Base-by-base conservation (phyloP, 2,797 vertebrate species). In the Coranthus polyacanthus region DNA sequence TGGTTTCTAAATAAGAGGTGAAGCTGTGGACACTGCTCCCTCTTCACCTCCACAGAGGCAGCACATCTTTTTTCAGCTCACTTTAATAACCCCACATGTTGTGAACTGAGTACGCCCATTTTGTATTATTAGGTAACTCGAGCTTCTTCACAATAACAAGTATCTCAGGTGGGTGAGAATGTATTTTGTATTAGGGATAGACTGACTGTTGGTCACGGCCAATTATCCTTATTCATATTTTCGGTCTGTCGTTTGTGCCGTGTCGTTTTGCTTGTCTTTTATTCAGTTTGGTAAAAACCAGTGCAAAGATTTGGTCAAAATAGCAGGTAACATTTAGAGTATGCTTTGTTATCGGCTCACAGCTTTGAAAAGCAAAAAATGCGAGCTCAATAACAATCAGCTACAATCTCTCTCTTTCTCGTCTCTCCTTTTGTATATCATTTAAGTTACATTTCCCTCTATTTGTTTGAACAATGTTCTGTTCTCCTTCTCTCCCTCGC, bases 21-120 rank as follows among this genome's bases (percentile, higher is more conserved):
- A 64, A 49, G 21, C 63, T 34, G 2, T 22, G 20, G 1, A 0
- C 7, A 1, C 39, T 54, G 13, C 51, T 57, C 29, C 26, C 16
- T 7, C 8, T 50, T 58, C 7, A 24, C 2, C 37, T 16, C 26
- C 18, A 74, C 73, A 68, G 76, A 82, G 32, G 38, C 41, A 39
- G 11, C n/a, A 51, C 42, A 50, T 29, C 6, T 62, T 75, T 79
- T 65, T 75, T 60, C 22, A 39, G 54, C 45, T 54, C 20, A 8
- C 12, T 5, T 52, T 47, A 57, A 69, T 24, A 47, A 32, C 13
- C 61, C 3, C 13, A n/a, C 46, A 58, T 45, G 26, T 47, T 42
- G 22, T 21, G 47, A 76, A 50, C 21, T 41, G 15, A 42, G 26
- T 8, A 12, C 21, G 41, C 9, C 21, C 38, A 53, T 20, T 51